These are phyloP conservation scores for Melieria omissa DNA, from an alignment of 2,888 invertebrate genomes.

Conservation along the genomic window DNA sequence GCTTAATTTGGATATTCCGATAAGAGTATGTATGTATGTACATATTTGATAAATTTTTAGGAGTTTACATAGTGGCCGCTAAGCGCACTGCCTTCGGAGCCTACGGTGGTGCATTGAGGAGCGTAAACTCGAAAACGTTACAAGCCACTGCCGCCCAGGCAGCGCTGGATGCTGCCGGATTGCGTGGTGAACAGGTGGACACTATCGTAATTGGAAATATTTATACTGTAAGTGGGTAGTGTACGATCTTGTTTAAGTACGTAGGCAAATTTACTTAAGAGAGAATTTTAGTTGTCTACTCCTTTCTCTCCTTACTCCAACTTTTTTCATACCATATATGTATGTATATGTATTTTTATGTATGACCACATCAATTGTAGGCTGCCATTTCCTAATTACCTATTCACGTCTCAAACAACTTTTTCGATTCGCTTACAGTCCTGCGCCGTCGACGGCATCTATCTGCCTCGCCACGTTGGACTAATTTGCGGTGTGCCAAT, in stretches of 20 bases:
- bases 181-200: slow-evolving; percentile 88
- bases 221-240: slow-evolving; percentile 73
- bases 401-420: too few relatives aligned
- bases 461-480: slow-evolving; percentile 88
- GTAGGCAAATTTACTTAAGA: not conserved
- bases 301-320: too few relatives aligned
- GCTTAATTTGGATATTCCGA: too few relatives aligned
- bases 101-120: slow-evolving; percentile 86
- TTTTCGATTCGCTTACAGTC: slow-evolving; percentile 66
- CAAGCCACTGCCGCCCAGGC: slow-evolving; percentile 85
- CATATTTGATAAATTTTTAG: slow-evolving; percentile 66
- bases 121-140: slow-evolving; percentile 79
- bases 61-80: slow-evolving; percentile 92
- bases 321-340: too few relatives aligned
- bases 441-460: slow-evolving; percentile 84
- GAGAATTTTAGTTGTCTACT: not conserved
- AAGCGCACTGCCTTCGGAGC: slow-evolving; percentile 98
- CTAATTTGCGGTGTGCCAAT: slow-evolving; percentile 87
- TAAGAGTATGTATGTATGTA: too few relatives aligned
- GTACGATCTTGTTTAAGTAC: slow-evolving; percentile 1
- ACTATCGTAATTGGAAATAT: slow-evolving; percentile 92
- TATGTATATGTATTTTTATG: too few relatives aligned
- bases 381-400: too few relatives aligned
- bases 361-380: too few relatives aligned
- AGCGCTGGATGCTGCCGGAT: slow-evolving; percentile 80